These are phyloP conservation scores for Altica lythri DNA, from an alignment of 2,888 invertebrate genomes.

Conservation along the genomic window DNA sequence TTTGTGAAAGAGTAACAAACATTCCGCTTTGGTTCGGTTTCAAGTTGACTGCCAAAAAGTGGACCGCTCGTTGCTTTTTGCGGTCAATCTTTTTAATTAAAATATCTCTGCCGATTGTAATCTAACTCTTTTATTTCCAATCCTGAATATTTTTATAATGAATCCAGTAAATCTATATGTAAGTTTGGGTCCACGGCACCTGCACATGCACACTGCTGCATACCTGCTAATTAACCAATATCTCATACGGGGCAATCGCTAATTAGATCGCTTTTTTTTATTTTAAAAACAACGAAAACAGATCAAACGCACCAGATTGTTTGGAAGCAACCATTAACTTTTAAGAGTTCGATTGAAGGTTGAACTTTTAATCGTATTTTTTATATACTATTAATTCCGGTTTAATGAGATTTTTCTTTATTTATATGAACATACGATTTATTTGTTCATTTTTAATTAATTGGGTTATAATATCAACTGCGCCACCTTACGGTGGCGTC, in stretches of 20 bases:
- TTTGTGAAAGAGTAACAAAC: slow-evolving; percentile 7
- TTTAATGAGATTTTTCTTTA: not conserved
- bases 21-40: slow-evolving; percentile 17
- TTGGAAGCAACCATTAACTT: slow-evolving; percentile 17
- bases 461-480: too few relatives aligned
- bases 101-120: slow-evolving; percentile 55
- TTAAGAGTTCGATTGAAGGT: slow-evolving; percentile 10
- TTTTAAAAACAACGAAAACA: slow-evolving; percentile 9
- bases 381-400: not conserved
- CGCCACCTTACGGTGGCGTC: too few relatives aligned
- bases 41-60: slow-evolving; percentile 22
- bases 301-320: slow-evolving; percentile 24
- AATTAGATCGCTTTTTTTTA: slow-evolving; percentile 34
- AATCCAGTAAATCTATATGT: slow-evolving; percentile 45
- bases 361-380: too few relatives aligned
- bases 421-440: not conserved
- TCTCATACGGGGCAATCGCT: slow-evolving; percentile 37
- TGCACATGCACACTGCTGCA: slow-evolving; percentile 36
- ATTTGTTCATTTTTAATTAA: too few relatives aligned
- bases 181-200: slow-evolving; percentile 35
- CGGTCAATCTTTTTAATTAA: slow-evolving; percentile 54
- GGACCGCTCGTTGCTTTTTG: slow-evolving; percentile 36
- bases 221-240: slow-evolving; percentile 46
- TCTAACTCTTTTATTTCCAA: slow-evolving; percentile 46
- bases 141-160: slow-evolving; percentile 48